Conservation (phyloP, 2,113 vertebrate genomes). For the Oryzias celebensis region DNA sequence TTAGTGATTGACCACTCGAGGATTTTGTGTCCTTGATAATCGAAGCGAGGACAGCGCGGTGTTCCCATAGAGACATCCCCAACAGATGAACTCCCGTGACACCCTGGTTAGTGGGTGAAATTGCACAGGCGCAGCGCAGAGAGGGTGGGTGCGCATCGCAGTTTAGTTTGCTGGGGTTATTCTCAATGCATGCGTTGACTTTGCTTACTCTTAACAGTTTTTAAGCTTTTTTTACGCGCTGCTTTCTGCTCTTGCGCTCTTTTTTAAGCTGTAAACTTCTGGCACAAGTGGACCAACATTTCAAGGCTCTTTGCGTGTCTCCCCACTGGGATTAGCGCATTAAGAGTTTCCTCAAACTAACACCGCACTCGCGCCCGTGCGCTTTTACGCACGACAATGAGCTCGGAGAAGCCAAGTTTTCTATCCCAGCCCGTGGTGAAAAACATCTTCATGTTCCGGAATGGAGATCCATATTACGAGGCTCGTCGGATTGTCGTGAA, state of each 20-base stretch:
- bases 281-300: slow-evolving; percentile 15
- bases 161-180: neutral
- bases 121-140: slow-evolving; percentile 19
- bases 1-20: slow-evolving; percentile 1
- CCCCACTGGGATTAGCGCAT: slow-evolving; percentile 2
- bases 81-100: slow-evolving; percentile 67
- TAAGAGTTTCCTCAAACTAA: slow-evolving; percentile 8
- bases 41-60: slow-evolving; percentile 24
- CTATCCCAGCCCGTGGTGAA: slow-evolving; percentile 90
- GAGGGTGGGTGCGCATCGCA: neutral
- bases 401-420: slow-evolving; percentile 76
- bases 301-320: slow-evolving; percentile 20
- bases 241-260: neutral
- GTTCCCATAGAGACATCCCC: slow-evolving; percentile 79
- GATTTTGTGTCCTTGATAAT: slow-evolving; percentile 19
- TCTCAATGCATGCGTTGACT: neutral
- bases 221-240: neutral
- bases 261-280: neutral
- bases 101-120: slow-evolving; percentile 14
- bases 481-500: slow-evolving; percentile 89
- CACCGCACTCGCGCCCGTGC: neutral
- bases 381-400: slow-evolving; percentile 58
- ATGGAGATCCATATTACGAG: slow-evolving; percentile 91
- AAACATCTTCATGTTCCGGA: slow-evolving; percentile 89
- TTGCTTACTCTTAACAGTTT: neutral